Conservation (phyloP, 2,113 vertebrate species). For the Galeopterus variegatus region DNA sequence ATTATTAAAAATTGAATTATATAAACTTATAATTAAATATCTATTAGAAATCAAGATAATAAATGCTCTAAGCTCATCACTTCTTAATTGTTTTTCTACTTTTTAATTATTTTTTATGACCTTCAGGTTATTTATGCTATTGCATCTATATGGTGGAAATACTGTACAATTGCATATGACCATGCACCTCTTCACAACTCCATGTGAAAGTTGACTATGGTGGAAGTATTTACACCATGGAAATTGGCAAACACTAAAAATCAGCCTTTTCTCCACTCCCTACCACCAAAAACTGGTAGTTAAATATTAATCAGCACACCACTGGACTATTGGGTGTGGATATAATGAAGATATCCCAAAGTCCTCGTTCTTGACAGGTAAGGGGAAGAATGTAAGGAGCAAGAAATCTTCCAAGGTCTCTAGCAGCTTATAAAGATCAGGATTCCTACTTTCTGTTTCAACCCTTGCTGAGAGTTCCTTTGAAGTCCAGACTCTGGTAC, state of each 20-base stretch:
- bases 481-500: background rate
- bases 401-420: background rate
- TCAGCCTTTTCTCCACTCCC: background rate
- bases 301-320: background rate
- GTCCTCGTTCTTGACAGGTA: background rate
- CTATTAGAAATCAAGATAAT: background rate
- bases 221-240: background rate
- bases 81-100: background rate
- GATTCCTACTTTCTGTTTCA: background rate
- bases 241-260: background rate
- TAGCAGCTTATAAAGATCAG: background rate
- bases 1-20: background rate
- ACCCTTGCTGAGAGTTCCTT: background rate
- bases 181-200: background rate
- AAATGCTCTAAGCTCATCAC: background rate
- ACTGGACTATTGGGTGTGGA: background rate
- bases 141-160: background rate
- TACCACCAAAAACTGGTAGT: background rate
- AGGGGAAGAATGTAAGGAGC: background rate
- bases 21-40: background rate
- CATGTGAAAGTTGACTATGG: background rate
- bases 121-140: background rate
- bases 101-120: background rate
- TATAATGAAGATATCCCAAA: background rate
- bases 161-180: background rate